Evolutionary conservation across 2,888 invertebrate genomes (phyloP).

Genomic region (Octodonta nipae): DNA sequence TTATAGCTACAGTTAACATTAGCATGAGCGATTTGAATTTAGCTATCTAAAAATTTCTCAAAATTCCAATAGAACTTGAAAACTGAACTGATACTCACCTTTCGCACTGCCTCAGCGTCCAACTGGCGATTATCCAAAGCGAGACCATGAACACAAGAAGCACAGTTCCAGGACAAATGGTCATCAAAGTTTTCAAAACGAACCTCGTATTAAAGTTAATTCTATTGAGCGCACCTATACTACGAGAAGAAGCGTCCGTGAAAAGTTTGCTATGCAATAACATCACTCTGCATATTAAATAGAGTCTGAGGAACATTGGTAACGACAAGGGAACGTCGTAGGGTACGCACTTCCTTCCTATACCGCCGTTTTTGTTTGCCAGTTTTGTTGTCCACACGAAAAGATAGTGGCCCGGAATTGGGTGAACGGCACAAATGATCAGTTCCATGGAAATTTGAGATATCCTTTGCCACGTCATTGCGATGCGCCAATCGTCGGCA

Average conservation of each 20-base stretch:
- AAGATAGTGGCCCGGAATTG: slow-evolving; percentile 90
- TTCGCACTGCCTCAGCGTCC: slow-evolving; percentile 97
- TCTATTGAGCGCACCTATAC: slow-evolving; percentile 92
- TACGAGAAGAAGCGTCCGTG: slow-evolving; percentile 97
- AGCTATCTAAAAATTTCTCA: too few species aligned
- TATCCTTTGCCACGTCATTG: slow-evolving; percentile 97
- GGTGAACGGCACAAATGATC: slow-evolving; percentile 92
- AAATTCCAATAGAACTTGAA: too few species aligned
- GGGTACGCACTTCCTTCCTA: slow-evolving; percentile 59
- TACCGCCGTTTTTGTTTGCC: slow-evolving; percentile 62
- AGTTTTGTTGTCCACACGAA: slow-evolving; percentile 94
- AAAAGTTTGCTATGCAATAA: slow-evolving; percentile 97
- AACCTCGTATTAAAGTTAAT: slow-evolving; percentile 97
- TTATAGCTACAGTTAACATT: too few species aligned
- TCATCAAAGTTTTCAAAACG: slow-evolving; percentile 87
- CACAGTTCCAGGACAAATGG: slow-evolving; percentile 96
- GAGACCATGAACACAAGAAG: slow-evolving; percentile 98
- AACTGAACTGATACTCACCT: too few species aligned
- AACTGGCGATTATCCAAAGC: slow-evolving; percentile 98
- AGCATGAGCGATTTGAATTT: too few species aligned
- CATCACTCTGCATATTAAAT: slow-evolving; percentile 99
- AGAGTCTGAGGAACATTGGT: slow-evolving; percentile 98
- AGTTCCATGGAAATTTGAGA: slow-evolving; percentile 85
- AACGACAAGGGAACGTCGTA: slow-evolving; percentile 94
- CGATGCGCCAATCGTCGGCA: slow-evolving; percentile 99